These are phyloP conservation scores for Cynopterus brachyotis DNA, from an alignment of 2,113 vertebrate genomes.

Conservation along the genomic window DNA sequence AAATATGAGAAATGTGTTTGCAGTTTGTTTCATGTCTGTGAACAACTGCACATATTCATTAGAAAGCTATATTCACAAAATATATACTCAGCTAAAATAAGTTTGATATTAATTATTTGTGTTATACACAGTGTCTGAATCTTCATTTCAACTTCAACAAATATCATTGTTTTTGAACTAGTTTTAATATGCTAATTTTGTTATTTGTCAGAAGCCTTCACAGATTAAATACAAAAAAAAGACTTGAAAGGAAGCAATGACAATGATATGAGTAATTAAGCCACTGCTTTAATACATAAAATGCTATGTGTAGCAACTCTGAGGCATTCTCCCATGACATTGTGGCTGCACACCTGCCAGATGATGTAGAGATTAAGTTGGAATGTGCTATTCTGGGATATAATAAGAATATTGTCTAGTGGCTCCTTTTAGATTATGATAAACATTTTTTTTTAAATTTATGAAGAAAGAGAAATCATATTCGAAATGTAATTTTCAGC, in stretches of 20 bases:
- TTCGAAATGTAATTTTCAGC: background rate
- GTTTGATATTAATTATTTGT: background rate
- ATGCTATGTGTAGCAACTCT: background rate
- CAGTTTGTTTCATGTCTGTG: conserved; percentile 9
- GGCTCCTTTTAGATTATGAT: background rate
- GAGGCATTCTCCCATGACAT: background rate
- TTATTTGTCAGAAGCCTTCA: conserved; percentile 21
- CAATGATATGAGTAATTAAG: conserved; percentile 65
- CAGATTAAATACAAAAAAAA: conserved; percentile 15
- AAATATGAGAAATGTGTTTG: background rate
- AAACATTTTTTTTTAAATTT: conserved; percentile 26
- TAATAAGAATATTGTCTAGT: background rate
- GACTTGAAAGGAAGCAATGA: conserved; percentile 53
- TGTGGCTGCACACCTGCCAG: background rate
- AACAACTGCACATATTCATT: conserved; percentile 1
- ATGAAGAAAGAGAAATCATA: background rate
- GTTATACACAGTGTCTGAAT: background rate
- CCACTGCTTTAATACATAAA: background rate
- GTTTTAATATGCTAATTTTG: conserved; percentile 52
- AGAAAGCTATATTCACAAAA: conserved; percentile 21
- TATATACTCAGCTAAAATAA: background rate
- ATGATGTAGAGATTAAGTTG: background rate
- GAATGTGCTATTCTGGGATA: background rate
- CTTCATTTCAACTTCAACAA: conserved; percentile 35
- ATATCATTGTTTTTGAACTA: conserved; percentile 15